These are phyloP conservation scores for Thaumatotibia leucotreta DNA, from an alignment of 1,140 invertebrate species.

Conservation along the genomic window DNA sequence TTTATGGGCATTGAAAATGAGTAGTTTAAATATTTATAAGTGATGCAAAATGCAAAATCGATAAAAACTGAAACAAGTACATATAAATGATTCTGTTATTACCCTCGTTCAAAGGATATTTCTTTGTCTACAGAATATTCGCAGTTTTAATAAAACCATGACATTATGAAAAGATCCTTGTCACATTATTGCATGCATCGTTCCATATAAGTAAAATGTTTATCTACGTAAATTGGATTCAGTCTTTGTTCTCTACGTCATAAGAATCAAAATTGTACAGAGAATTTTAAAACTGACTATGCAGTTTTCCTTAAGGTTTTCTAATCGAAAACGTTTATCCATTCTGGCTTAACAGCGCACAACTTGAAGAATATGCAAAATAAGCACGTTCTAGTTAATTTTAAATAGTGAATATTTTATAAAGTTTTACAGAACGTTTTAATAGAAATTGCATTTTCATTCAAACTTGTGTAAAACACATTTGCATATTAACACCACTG, in stretches of 20 bases:
- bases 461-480: background rate
- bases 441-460: background rate
- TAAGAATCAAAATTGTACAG: background rate
- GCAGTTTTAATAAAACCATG: background rate
- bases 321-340: background rate
- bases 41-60: too few species aligned
- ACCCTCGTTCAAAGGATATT: background rate
- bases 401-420: background rate
- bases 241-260: too few species aligned
- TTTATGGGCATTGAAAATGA: too few species aligned
- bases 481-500: background rate
- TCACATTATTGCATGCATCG: background rate
- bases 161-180: background rate
- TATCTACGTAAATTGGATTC: too few species aligned
- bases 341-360: background rate
- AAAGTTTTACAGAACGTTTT: background rate
- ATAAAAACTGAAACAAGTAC: too few species aligned
- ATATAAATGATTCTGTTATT: too few species aligned
- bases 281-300: background rate
- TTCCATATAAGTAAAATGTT: background rate
- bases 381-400: background rate
- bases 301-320: background rate
- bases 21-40: too few species aligned
- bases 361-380: background rate
- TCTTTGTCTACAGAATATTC: background rate